Evolutionary conservation across 2,888 invertebrate species (phyloP), one percentile per base, ranked within the genome.

Genomic region (Lottia scabra): DNA sequence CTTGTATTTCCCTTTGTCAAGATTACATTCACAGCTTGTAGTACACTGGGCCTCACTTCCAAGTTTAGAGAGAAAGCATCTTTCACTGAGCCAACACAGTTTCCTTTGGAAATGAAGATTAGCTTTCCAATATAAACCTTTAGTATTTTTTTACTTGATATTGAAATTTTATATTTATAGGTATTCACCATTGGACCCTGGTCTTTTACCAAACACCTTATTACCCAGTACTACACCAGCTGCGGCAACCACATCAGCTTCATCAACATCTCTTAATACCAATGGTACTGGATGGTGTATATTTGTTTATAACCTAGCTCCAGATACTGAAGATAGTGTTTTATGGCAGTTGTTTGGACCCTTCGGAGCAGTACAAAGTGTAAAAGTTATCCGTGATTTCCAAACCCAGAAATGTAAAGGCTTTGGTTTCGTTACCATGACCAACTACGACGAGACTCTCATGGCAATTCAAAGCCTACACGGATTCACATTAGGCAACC

Each of bases 391-490:
- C 89, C 94, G 96, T 87, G 97, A 98, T 92, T 93, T 96, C 86
- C 94, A 96, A 88, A 97, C 97, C 82, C 96, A 96, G 92, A 98
- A 98, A 91, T 98, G 98, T 92, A 98, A 97, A 92, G 98, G 98
- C 63, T 98, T 97, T 91, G 98, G 97, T 83, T 98, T 98, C 91
- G 97, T 98, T 83, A 97, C 97, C 80, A 98, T 98, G 98, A 97
- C 97, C 89, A 97, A 97, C 91, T 98, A 98, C 90, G 97, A 98
- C 88, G 98, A 98, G 91, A 96, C 98, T 75, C 94, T 97, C 79
- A 95, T 96, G 86, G 98, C 98, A 84, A 98, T 98, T 89, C 96
- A 97, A 91, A 96, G 96, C 80, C 92, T 98, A 88, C 98, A 98
- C 91, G 98, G 98, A 87, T 97, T 97, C 91, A 95, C 96, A 85